Evolutionary conservation across 2,797 vertebrate genomes (phyloP).

Genomic region (Pseudochaenichthys georgianus): DNA sequence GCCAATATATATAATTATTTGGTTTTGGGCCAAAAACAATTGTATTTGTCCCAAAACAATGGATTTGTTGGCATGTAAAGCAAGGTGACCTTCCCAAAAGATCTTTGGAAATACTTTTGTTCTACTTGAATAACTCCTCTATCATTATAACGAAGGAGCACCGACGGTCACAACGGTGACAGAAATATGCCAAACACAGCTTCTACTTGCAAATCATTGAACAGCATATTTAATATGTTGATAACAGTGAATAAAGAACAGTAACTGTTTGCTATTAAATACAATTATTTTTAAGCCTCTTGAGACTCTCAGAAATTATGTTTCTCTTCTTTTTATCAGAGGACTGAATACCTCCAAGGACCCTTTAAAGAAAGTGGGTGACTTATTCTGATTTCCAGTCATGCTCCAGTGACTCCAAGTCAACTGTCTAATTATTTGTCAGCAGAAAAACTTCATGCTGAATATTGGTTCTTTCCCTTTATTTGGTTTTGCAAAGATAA

Average conservation of each 20-base stretch:
- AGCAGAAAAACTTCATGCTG: constrained; percentile 27
- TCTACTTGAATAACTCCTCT: no score
- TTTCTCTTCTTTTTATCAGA: constrained; percentile 56
- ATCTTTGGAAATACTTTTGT: constrained; percentile 3
- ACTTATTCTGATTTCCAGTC: constrained; percentile 57
- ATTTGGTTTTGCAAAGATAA: constrained; percentile 24
- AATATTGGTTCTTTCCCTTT: constrained; percentile 22
- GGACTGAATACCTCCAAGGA: constrained; percentile 48
- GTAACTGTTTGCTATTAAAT: constrained; percentile 62
- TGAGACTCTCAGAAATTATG: constrained; percentile 51
- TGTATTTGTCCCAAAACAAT: no score
- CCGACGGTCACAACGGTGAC: neutral
- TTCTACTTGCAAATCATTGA: constrained; percentile 30
- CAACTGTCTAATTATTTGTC: constrained; percentile 58
- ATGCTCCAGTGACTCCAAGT: constrained; percentile 48
- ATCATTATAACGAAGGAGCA: no score
- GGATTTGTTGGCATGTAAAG: no score
- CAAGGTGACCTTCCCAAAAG: no score
- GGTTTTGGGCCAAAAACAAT: no score
- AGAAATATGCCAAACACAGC: constrained; percentile 34
- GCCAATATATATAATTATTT: no score
- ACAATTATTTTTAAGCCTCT: constrained; percentile 60
- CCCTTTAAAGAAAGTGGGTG: constrained; percentile 53
- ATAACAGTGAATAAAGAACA: constrained; percentile 47
- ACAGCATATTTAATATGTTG: constrained; percentile 56